These are phyloP conservation scores for Isichthys henryi DNA, from an alignment of 2,113 vertebrate genomes.

Conservation along the genomic window DNA sequence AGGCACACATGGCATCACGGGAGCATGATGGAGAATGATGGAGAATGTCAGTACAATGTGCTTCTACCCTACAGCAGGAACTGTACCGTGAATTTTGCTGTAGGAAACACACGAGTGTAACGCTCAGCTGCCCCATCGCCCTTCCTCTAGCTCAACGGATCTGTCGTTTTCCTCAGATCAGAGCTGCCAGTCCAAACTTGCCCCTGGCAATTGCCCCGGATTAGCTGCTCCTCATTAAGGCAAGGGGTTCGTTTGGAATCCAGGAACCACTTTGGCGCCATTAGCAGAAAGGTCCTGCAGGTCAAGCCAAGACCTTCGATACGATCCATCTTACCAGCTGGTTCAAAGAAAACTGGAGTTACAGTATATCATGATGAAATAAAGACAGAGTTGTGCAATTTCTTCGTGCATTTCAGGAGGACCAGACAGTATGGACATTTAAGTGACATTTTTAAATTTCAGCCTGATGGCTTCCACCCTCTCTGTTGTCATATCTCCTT, in stretches of 20 bases:
- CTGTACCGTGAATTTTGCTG: slow-evolving; percentile 31
- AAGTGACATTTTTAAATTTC: slow-evolving; percentile 41
- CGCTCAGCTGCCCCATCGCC: slow-evolving; percentile 31
- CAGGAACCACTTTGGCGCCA: not conserved
- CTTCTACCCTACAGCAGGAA: slow-evolving; percentile 44
- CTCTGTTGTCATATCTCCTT: slow-evolving; percentile 48
- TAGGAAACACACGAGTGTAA: slow-evolving; percentile 32
- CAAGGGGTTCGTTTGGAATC: not conserved
- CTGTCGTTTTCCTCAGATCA: not conserved
- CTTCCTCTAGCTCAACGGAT: slow-evolving; percentile 35
- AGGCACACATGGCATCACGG: slow-evolving; percentile 42
- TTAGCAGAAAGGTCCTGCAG: not conserved
- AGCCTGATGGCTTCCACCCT: slow-evolving; percentile 30
- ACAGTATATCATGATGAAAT: not conserved
- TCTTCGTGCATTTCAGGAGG: not conserved
- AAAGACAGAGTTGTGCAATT: not conserved
- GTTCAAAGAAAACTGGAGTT: not conserved
- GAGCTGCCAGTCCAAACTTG: not conserved
- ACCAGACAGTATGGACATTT: slow-evolving; percentile 25
- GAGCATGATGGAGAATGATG: slow-evolving; percentile 37
- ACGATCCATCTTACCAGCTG: not conserved
- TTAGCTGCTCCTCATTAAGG: not conserved
- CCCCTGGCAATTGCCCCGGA: not conserved
- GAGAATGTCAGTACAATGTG: slow-evolving; percentile 65
- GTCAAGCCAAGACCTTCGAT: not conserved